phyloP scores from a whole-genome alignment of 2,113 vertebrate genomes.

The Onychostruthus taczanowskii region DNA sequence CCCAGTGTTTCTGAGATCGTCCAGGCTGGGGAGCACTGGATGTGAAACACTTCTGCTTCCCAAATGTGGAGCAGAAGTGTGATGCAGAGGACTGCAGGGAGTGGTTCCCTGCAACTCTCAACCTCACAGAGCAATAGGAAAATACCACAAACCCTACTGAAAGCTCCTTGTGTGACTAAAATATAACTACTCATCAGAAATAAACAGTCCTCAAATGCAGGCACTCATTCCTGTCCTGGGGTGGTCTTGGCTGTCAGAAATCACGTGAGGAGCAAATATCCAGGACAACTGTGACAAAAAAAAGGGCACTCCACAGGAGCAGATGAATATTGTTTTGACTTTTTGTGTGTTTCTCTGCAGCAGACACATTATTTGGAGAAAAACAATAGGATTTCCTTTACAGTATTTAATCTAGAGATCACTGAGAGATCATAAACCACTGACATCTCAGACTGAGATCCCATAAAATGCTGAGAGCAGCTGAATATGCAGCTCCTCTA shows the following conservation, averaged over 20 bases:
- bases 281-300: background rate
- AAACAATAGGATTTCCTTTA: background rate
- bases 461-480: background rate
- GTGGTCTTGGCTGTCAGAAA: background rate
- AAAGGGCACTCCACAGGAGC: background rate
- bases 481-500: background rate
- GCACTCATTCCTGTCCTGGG: background rate
- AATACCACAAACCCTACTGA: background rate
- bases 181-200: background rate
- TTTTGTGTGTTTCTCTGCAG: background rate
- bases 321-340: background rate
- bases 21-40: background rate
- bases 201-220: background rate
- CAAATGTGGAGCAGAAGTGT: accelerated
- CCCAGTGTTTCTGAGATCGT: background rate
- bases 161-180: background rate
- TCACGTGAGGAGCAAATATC: background rate
- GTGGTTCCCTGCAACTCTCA: background rate
- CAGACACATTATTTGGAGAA: background rate
- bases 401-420: background rate
- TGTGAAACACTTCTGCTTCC: background rate
- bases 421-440: background rate
- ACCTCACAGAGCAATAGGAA: background rate
- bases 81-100: background rate
- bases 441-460: background rate